Base-by-base conservation (phyloP, 2,888 invertebrate genomes). In the Callyntrura guangdongensis region DNA sequence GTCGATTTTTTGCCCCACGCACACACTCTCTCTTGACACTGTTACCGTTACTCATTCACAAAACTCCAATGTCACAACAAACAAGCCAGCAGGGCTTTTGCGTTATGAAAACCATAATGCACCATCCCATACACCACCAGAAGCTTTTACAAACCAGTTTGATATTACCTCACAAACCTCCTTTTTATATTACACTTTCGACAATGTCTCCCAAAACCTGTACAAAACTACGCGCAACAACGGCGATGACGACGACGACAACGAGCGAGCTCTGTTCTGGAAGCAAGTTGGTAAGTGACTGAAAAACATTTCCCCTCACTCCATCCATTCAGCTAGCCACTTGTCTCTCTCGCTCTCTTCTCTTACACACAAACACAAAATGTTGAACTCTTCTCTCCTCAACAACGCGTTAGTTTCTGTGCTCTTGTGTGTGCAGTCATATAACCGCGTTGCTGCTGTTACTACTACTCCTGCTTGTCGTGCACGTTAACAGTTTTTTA, bases 221-320 rank as follows among this genome's bases (percentile, higher is more conserved):
- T 4, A 20, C 12, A 72, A 36, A 72, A 45, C 17, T 9, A 64
- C 36, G 59, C 59, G n/a, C n/a, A n/a, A n/a, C n/a, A n/a, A n/a
- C n/a, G n/a, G n/a, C n/a, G n/a, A n/a, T n/a, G n/a, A n/a, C n/a
- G n/a, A n/a, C n/a, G 79, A 86, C 45, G 72, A n/a, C 14, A 61
- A 64, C 49, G 47, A 45, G 49, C 69, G 22, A 90, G 92, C 74
- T 92, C 85, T 90, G 87, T 88, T 92, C 92, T 92, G 90, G 86
- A 86, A 92, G 92, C 92, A 59, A 92, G 92, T 92, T 92, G 82
- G 90, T 88, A 86, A 90, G 77, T 69, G 90, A 92, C 92, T 92
- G 92, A 92, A 88, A 92, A 92, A 85, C 82, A 79, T 69, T 90
- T 91, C 79, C 82, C 86, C 85, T 79, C 49, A 81, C 87, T 86